Percentiles rank a stretch among this genome's conserved stretches.
phyloP scores from a whole-genome alignment of 2,888 invertebrate genomes.

The Ormyrus nitidulus region DNA sequence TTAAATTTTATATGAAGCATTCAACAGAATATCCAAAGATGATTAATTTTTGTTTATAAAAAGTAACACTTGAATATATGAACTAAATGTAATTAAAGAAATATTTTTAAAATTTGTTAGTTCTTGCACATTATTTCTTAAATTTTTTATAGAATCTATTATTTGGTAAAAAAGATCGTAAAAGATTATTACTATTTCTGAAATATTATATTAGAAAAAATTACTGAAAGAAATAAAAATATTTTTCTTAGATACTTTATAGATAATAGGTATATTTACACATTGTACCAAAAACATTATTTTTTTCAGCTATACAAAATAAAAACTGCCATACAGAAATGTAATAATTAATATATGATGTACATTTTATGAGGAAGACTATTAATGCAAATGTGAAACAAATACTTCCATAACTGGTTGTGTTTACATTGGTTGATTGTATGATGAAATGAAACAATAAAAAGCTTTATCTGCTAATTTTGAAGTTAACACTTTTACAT shows the following conservation, averaged over 20 bases:
- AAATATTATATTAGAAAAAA: slow-evolving; percentile 41
- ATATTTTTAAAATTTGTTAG: slow-evolving; percentile 33
- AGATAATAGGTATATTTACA: slow-evolving; percentile 54
- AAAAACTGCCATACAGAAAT: slow-evolving; percentile 48
- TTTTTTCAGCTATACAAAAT: slow-evolving; percentile 47
- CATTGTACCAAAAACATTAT: slow-evolving; percentile 47
- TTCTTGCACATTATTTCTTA: slow-evolving; percentile 14
- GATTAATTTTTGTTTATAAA: slow-evolving; percentile 25
- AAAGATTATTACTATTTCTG: slow-evolving; percentile 29
- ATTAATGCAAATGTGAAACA: slow-evolving; percentile 40
- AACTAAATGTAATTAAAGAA: slow-evolving; percentile 30
- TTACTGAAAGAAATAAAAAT: slow-evolving; percentile 40
- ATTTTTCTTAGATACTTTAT: slow-evolving; percentile 53
- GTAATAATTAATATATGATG: slow-evolving; percentile 35
- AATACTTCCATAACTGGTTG: slow-evolving; percentile 21
- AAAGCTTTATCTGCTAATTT: slow-evolving; percentile 48
- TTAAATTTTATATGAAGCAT: slow-evolving; percentile 17
- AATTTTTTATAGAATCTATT: slow-evolving; percentile 25
- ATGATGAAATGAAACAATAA: slow-evolving; percentile 44
- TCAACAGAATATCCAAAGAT: slow-evolving; percentile 45
- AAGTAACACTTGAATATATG: slow-evolving; percentile 21
- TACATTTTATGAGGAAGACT: slow-evolving; percentile 47
- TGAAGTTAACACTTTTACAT: slow-evolving; percentile 38
- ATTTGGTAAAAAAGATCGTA: slow-evolving; percentile 8
- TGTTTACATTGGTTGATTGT: slow-evolving; percentile 39